Percentiles rank a stretch among this genome's conserved stretches.
Conservation (phyloP, 2,888 invertebrate species). For the Leucophenga montana region DNA sequence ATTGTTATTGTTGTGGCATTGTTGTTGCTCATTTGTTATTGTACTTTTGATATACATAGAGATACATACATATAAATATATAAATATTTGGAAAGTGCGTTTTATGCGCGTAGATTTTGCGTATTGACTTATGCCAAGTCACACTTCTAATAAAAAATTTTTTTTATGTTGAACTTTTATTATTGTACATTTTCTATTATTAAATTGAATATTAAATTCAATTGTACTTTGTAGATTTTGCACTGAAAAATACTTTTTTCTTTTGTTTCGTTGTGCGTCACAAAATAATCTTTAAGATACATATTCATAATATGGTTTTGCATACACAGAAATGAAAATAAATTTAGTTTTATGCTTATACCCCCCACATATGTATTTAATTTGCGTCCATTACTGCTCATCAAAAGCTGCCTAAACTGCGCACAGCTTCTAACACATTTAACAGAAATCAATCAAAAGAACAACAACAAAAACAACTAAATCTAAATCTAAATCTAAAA, state of each 20-base stretch:
- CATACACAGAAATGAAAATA: too few species aligned
- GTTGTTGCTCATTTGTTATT: background rate
- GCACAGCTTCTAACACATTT: slow-evolving; percentile 1
- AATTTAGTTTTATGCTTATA: background rate
- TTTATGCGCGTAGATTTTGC: background rate
- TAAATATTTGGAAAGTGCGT: too few species aligned
- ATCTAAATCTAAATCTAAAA: slow-evolving; percentile 46
- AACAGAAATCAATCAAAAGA: slow-evolving; percentile 3
- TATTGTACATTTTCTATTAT: slow-evolving; percentile 47
- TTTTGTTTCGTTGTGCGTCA: background rate
- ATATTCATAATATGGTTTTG: background rate
- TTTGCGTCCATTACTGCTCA: slow-evolving; percentile 34
- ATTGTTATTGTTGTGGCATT: background rate
- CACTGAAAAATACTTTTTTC: background rate
- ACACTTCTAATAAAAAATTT: slow-evolving; percentile 9
- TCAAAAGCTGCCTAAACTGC: slow-evolving; percentile 42
- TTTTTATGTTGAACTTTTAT: slow-evolving; percentile 42
- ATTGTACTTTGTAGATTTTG: slow-evolving; percentile 11
- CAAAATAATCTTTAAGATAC: background rate
- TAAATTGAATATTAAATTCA: background rate
- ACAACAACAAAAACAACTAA: slow-evolving; percentile 42
- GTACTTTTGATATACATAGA: background rate
- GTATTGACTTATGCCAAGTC: background rate
- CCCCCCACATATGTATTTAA: slow-evolving; percentile 25
- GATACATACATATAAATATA: too few species aligned